Percentiles rank a stretch among this genome's conserved stretches.
These are phyloP conservation scores for Clivina fossor DNA, from an alignment of 2,888 invertebrate genomes.

Conservation along the genomic window DNA sequence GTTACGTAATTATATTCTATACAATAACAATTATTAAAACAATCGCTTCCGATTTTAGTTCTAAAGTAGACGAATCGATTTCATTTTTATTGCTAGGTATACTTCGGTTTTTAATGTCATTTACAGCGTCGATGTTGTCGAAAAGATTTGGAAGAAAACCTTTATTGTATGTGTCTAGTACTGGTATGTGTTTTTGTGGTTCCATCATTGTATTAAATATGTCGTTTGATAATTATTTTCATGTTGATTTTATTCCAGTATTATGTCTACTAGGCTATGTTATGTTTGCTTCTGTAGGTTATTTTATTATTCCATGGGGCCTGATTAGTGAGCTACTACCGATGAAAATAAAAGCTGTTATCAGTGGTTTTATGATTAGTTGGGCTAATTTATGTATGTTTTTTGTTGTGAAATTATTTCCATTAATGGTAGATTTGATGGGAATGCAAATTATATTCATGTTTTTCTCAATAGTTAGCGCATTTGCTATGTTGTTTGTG, in stretches of 20 bases:
- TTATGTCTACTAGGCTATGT: conserved; percentile 56
- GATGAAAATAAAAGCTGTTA: conserved; percentile 56
- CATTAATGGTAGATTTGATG: conserved; percentile 51
- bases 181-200: conserved; percentile 53
- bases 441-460: conserved; percentile 55
- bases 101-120: conserved; percentile 58
- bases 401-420: conserved; percentile 56
- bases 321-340: conserved; percentile 59
- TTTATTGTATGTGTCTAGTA: conserved; percentile 55
- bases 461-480: conserved; percentile 54
- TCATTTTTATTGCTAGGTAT: conserved; percentile 56
- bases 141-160: conserved; percentile 55
- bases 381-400: conserved; percentile 61
- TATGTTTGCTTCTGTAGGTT: conserved; percentile 57
- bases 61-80: conserved; percentile 54
- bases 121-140: conserved; percentile 55
- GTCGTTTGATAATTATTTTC: not conserved
- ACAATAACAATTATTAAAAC: conserved; percentile 57
- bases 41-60: conserved; percentile 44
- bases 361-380: conserved; percentile 57
- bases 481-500: conserved; percentile 53
- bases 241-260: conserved; percentile 20
- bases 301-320: conserved; percentile 62
- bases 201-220: conserved; percentile 4
- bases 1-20: conserved; percentile 62